Evolutionary conservation across 1,140 invertebrate genomes (phyloP).

Genomic region (Drosophila parvula): DNA sequence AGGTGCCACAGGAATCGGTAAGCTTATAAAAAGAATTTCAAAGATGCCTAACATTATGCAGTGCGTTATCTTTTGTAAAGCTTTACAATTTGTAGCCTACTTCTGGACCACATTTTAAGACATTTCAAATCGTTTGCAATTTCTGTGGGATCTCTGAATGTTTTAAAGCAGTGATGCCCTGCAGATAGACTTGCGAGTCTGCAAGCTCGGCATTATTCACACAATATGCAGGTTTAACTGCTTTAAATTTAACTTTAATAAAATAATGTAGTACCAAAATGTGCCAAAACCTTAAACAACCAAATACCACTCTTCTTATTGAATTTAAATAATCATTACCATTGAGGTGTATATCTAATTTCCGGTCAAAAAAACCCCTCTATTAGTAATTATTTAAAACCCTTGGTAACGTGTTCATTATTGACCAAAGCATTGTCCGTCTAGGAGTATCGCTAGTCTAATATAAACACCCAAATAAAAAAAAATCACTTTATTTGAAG

Average conservation of each 20-base stretch:
- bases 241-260: not conserved
- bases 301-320: not conserved
- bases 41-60: too few relatives aligned
- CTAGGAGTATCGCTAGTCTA: slow-evolving; percentile 59
- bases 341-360: not conserved
- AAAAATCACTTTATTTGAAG: slow-evolving; percentile 34
- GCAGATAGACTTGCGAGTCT: too few relatives aligned
- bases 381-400: not conserved
- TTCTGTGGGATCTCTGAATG: not conserved
- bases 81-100: too few relatives aligned
- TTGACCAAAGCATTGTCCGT: slow-evolving; percentile 57
- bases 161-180: not conserved
- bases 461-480: slow-evolving; percentile 47
- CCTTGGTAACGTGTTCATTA: slow-evolving; percentile 39
- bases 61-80: not conserved
- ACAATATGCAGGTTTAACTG: too few relatives aligned
- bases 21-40: not conserved
- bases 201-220: too few relatives aligned
- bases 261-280: not conserved
- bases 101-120: not conserved
- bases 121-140: not conserved
- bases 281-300: not conserved
- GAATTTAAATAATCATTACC: not conserved
- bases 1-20: not conserved
- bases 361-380: too few relatives aligned